Conservation (phyloP, 2,888 invertebrate genomes). For the Gastrophysa polygoni region DNA sequence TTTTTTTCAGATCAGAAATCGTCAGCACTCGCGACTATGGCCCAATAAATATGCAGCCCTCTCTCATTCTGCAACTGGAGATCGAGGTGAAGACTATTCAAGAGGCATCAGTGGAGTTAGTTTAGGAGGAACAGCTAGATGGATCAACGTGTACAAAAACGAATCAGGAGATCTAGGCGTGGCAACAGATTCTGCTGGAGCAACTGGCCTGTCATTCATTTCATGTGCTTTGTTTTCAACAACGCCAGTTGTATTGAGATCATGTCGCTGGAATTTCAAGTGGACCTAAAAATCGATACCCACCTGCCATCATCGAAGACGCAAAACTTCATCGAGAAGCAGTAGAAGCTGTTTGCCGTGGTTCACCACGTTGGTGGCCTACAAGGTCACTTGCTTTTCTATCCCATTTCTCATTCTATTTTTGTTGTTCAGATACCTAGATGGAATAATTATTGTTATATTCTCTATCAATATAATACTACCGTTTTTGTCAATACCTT, state of each 20-base stretch:
- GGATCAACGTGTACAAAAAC: conserved; percentile 84
- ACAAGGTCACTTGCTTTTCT: no score
- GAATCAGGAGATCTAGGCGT: conserved; percentile 83
- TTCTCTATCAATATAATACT: no score
- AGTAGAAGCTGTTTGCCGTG: no score
- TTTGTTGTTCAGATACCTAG: no score
- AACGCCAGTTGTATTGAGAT: conserved; percentile 89
- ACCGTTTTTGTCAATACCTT: no score
- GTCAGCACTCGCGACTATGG: conserved; percentile 75
- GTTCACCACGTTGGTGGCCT: no score
- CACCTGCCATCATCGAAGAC: conserved; percentile 83
- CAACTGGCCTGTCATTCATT: conserved; percentile 89
- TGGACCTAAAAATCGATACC: conserved; percentile 88
- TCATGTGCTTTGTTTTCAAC: conserved; percentile 93
- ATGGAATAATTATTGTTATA: no score
- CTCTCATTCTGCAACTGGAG: conserved; percentile 93
- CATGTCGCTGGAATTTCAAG: conserved; percentile 84
- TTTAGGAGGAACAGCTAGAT: conserved; percentile 83
- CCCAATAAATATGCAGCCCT: conserved; percentile 93
- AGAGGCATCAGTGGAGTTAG: conserved; percentile 88
- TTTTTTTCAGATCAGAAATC: conserved; percentile 83
- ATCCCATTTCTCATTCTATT: no score
- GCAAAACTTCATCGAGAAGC: no score
- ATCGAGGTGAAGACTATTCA: conserved; percentile 86
- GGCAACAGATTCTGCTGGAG: conserved; percentile 88